phyloP scores from a whole-genome alignment of 2,113 vertebrate species.

The Pangasianodon hypophthalmus region DNA sequence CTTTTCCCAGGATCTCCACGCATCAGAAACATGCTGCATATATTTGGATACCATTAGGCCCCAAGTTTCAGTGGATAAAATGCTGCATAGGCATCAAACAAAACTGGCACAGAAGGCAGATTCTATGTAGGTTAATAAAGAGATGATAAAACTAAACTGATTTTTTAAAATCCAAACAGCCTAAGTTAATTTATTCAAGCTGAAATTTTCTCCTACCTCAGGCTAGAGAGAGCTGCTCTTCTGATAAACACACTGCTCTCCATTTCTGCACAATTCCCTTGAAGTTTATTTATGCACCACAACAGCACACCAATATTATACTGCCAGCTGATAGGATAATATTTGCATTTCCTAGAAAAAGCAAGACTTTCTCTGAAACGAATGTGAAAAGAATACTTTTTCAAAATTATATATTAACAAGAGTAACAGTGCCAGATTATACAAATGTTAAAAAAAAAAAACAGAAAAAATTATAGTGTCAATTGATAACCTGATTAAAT shows the following conservation, averaged over 20 bases:
- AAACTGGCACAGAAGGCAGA: slow-evolving; percentile 8
- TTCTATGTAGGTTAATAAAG: slow-evolving; percentile 19
- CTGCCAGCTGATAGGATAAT: slow-evolving; percentile 1
- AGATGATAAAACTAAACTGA: slow-evolving; percentile 19
- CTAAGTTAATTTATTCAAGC: slow-evolving; percentile 1
- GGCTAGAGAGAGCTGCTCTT: not conserved
- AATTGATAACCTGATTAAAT: not conserved
- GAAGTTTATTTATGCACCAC: slow-evolving; percentile 39
- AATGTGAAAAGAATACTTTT: not conserved
- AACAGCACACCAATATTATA: slow-evolving; percentile 30
- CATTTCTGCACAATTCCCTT: slow-evolving; percentile 19
- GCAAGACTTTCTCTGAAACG: not conserved
- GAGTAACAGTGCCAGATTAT: not conserved
- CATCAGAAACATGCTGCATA: slow-evolving; percentile 61
- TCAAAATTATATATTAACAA: not conserved
- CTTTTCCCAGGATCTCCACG: slow-evolving; percentile 63
- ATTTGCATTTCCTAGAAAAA: slow-evolving; percentile 4
- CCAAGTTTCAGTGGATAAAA: slow-evolving; percentile 40
- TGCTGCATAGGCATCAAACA: slow-evolving; percentile 29
- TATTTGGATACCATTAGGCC: slow-evolving; percentile 67
- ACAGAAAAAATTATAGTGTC: not conserved
- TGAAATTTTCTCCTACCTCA: slow-evolving; percentile 12
- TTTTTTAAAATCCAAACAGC: slow-evolving; percentile 6
- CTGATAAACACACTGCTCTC: slow-evolving; percentile 7
- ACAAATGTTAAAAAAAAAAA: not conserved